Evolutionary conservation across 2,888 invertebrate genomes (phyloP), one percentile per base, ranked within the genome.

Genomic region (Eupithecia inturbata): DNA sequence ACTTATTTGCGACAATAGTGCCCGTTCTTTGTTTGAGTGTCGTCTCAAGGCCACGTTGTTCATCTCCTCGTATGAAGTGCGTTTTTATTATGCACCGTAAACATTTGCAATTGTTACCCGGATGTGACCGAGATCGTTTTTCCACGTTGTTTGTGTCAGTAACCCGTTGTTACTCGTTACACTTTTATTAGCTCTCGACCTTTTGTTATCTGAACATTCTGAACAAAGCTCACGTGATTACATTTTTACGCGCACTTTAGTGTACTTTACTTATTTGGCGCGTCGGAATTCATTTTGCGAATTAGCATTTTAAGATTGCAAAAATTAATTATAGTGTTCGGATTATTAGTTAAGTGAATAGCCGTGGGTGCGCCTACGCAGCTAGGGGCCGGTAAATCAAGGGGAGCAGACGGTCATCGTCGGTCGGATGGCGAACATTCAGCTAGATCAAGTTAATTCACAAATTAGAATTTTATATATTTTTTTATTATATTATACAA

Each of bases 301-400:
- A 73, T 75, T 71, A 62, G 64, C 67, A 72, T 71, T 72, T 78
- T 71, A 63, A 71, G 69, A 77, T 75, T 77, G 77, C 74, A 63
- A 77, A 77, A 78, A 77, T 70, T 77, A 77, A 76, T 78, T 78
- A 71, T 71, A 28, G n/a, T 63, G 76, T 73, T 71, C 62, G 66
- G 66, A 70, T 68, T 73, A 76, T 76, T 73, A 71, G 76, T 76
- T 76, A 75, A 75, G 57, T 83, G 85, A 84, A 83, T 80, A 83
- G 81, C 82, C 78, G 90, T 89, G 86, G 90, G 89, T 87, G 90
- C 89, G 87, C 90, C 90, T 78, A 88, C 90, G 86, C 88, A 84
- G 71, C 70, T 73, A 78, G 75, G 77, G 79, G 78, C 80, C 83
- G 67, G 76, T 90, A 89, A 89, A 89, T 89, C 88, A 84, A 80